phyloP scores from a whole-genome alignment of 2,797 vertebrate genomes.

The Borostomias antarcticus region DNA sequence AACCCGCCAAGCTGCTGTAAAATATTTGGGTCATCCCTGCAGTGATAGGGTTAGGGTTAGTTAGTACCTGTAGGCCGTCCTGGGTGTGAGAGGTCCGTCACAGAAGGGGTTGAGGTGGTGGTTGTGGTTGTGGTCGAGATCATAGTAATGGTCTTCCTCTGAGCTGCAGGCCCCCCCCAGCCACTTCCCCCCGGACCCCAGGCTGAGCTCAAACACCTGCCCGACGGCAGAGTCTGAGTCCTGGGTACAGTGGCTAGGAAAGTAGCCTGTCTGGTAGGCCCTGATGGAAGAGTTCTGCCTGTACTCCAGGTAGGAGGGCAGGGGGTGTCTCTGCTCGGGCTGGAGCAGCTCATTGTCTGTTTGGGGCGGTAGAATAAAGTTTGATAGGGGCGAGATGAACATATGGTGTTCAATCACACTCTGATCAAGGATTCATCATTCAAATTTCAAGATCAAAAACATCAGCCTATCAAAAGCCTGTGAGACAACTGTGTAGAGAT shows the following conservation, averaged over 20 bases:
- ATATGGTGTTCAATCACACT: too few relatives aligned
- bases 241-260: slow-evolving; percentile 81
- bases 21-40: not conserved
- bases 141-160: not conserved
- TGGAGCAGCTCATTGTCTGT: slow-evolving; percentile 77
- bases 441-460: too few relatives aligned
- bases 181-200: slow-evolving; percentile 83
- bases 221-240: slow-evolving; percentile 66
- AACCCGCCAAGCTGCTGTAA: not conserved
- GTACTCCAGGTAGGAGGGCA: slow-evolving; percentile 85
- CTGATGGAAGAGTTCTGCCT: slow-evolving; percentile 76
- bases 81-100: slow-evolving; percentile 84
- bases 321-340: slow-evolving; percentile 79
- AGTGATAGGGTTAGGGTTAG: too few relatives aligned
- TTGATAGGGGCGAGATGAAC: too few relatives aligned
- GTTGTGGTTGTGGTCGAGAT: not conserved
- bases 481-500: not conserved
- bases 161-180: slow-evolving; percentile 77
- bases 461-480: too few relatives aligned
- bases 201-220: slow-evolving; percentile 79
- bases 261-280: slow-evolving; percentile 83
- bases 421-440: too few relatives aligned
- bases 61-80: slow-evolving; percentile 84
- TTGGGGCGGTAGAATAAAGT: not conserved
- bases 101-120: slow-evolving; percentile 74